These are phyloP conservation scores for Dysdera silvatica DNA, from an alignment of 1,140 invertebrate genomes.

Conservation along the genomic window DNA sequence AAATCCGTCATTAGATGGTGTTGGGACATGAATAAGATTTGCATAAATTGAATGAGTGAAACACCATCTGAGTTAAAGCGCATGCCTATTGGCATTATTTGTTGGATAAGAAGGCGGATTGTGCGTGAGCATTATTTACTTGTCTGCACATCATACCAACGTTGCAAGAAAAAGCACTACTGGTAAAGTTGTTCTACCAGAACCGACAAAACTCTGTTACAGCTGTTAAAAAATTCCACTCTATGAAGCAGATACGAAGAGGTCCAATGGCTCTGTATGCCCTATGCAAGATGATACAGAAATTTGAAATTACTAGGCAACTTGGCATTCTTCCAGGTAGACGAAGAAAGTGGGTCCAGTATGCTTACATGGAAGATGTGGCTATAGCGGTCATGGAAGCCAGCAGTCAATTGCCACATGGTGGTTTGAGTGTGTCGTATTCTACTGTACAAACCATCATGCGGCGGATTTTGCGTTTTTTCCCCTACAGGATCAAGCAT, in stretches of 20 bases:
- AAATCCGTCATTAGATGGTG: too few relatives aligned
- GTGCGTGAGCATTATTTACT: too few relatives aligned
- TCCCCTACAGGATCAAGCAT: background rate
- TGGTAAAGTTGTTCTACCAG: background rate
- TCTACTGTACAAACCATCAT: background rate
- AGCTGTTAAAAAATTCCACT: background rate
- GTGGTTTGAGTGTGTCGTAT: background rate
- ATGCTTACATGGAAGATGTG: background rate
- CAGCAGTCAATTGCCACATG: background rate
- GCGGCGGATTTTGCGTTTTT: background rate
- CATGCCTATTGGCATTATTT: too few relatives aligned
- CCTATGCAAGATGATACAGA: background rate
- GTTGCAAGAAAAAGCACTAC: background rate
- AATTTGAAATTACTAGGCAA: background rate
- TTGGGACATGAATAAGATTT: too few relatives aligned
- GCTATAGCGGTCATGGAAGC: background rate
- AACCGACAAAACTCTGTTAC: background rate
- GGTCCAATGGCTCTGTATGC: background rate
- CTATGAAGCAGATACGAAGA: background rate
- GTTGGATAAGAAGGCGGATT: too few relatives aligned
- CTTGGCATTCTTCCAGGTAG: background rate
- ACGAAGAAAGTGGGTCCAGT: background rate
- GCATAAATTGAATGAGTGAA: too few relatives aligned
- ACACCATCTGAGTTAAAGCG: too few relatives aligned
- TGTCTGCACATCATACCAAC: too few relatives aligned